phyloP scores from a whole-genome alignment of 2,797 vertebrate species.

The Petrocephalus sullivani region DNA sequence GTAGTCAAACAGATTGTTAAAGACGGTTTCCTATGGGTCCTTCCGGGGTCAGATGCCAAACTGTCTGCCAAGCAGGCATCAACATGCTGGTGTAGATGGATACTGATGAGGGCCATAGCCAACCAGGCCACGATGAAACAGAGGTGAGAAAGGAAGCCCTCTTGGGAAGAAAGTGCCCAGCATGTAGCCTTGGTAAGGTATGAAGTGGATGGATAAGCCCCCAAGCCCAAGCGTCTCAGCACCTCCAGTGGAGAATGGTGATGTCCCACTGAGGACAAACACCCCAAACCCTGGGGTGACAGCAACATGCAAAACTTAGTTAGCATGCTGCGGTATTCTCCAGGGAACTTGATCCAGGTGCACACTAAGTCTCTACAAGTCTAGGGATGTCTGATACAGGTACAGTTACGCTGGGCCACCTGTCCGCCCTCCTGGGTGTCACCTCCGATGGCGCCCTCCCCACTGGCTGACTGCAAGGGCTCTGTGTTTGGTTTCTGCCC shows the following conservation, averaged over 20 bases:
- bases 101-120: background rate
- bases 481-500: background rate
- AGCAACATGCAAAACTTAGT: background rate
- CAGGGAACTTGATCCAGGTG: background rate
- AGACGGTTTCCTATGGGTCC: background rate
- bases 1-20: background rate
- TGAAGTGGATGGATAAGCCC: background rate
- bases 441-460: background rate
- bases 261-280: background rate
- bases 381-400: background rate
- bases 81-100: background rate
- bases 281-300: background rate
- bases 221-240: background rate
- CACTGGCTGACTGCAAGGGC: background rate
- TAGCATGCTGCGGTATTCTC: background rate
- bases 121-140: background rate
- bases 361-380: background rate
- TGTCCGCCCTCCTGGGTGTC: background rate
- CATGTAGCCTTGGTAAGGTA: background rate
- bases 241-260: background rate
- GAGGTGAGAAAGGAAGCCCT: background rate
- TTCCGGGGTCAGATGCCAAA: background rate
- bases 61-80: background rate
- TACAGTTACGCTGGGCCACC: background rate
- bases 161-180: background rate